A percentile compares a stretch with the other conserved stretches of the same genome.
Evolutionary conservation across 2,113 vertebrate genomes (phyloP).

Genomic region (Corvus hawaiiensis): DNA sequence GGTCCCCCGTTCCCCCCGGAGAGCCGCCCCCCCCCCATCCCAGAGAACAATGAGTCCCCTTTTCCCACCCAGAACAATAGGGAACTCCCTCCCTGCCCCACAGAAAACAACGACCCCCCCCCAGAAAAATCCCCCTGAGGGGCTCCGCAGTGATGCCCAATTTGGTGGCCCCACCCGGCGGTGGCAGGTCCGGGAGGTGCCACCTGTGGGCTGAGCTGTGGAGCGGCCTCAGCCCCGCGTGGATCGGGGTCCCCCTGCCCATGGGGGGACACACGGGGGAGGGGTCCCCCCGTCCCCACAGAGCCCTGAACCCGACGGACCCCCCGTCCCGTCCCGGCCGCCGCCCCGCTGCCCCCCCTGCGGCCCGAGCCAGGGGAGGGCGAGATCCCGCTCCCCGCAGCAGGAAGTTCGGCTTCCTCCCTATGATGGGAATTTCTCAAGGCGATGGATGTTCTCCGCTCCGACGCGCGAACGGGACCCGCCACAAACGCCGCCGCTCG

Average conservation of each 20-base stretch:
- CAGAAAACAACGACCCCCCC: no score
- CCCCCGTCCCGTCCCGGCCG: background rate
- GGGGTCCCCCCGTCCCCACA: fast-evolving
- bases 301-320: background rate
- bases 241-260: background rate
- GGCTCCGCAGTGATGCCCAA: background rate
- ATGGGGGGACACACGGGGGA: fast-evolving
- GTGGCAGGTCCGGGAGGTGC: background rate
- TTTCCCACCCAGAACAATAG: no score
- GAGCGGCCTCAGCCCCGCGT: background rate
- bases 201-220: slow-evolving; percentile 23
- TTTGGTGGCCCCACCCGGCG: background rate
- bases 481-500: background rate
- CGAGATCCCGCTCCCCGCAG: background rate
- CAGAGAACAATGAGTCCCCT: no score
- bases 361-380: background rate
- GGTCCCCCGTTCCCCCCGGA: no score
- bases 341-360: background rate
- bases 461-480: background rate
- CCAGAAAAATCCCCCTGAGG: background rate
- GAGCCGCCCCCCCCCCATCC: no score
- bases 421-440: slow-evolving; percentile 34
- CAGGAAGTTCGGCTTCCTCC: slow-evolving; percentile 54
- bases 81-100: no score
- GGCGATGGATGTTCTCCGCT: background rate